Evolutionary conservation across 2,113 vertebrate genomes (phyloP).

Genomic region (Pheucticus melanocephalus): DNA sequence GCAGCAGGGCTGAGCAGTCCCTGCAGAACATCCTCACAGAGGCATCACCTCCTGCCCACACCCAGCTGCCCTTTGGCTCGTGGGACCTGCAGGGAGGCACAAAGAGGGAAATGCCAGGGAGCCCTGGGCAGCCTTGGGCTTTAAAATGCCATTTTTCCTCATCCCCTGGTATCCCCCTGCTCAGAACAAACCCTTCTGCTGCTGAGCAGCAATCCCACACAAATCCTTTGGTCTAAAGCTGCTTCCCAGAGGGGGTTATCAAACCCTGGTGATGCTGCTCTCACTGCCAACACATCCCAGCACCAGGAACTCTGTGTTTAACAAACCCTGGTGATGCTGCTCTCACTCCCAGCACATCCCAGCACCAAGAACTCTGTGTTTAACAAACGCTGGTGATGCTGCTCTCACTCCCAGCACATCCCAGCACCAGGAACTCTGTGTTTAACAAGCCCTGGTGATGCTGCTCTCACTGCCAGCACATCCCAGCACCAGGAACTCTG

Average conservation of each 20-base stretch:
- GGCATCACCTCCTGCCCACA: background rate
- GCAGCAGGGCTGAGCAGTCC: background rate
- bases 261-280: background rate
- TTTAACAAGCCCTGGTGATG: too few species aligned
- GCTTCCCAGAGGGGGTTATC: background rate
- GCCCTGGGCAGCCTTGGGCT: background rate
- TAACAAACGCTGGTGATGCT: background rate
- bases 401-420: background rate
- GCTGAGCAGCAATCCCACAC: background rate
- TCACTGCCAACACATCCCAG: background rate
- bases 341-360: background rate
- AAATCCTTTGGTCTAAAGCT: background rate
- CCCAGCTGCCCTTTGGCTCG: accelerated
- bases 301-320: background rate
- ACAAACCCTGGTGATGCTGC: background rate
- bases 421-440: background rate
- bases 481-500: too few species aligned
- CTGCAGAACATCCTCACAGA: background rate
- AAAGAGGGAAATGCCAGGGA: background rate
- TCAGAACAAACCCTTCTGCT: background rate
- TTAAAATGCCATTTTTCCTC: background rate
- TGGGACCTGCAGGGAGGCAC: background rate
- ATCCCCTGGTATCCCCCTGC: background rate
- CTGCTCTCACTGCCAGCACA: too few species aligned
- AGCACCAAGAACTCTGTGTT: accelerated